Percentiles rank a stretch among this genome's conserved stretches.
These are phyloP conservation scores for Lagenorhynchus albirostris DNA, from an alignment of 2,113 vertebrate species.

Conservation along the genomic window DNA sequence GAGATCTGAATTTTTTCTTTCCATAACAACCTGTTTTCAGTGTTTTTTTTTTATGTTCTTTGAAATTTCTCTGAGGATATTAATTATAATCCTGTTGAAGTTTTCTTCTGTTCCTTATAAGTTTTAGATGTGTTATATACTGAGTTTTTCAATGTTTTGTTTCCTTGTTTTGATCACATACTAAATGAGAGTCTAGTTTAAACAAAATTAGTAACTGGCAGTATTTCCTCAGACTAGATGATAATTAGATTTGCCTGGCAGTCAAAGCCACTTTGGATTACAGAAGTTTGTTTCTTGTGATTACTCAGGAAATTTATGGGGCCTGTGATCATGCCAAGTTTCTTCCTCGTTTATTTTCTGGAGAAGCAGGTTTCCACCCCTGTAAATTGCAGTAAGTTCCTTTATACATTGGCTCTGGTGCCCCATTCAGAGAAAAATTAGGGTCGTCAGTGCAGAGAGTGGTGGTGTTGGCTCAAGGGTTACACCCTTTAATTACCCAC, in stretches of 20 bases:
- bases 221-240: conserved; percentile 5
- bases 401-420: accelerated
- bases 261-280: neutral
- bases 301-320: neutral
- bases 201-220: neutral
- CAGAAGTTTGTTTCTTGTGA: neutral
- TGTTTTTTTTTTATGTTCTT: neutral
- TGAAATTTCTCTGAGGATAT: conserved; percentile 29
- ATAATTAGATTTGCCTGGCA: neutral
- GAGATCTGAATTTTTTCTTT: neutral
- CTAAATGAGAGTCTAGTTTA: neutral
- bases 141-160: conserved; percentile 8
- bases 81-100: neutral
- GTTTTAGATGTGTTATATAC: neutral
- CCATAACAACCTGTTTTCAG: neutral
- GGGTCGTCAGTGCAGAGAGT: accelerated
- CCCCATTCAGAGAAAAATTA: neutral
- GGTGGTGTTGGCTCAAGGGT: no score
- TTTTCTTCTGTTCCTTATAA: conserved; percentile 14
- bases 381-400: no score
- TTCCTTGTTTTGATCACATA: conserved; percentile 37
- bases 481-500: neutral
- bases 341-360: neutral
- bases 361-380: neutral
- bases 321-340: neutral